Conservation (phyloP, 1,140 invertebrate species). For the Steinernema khuongi region DNA sequence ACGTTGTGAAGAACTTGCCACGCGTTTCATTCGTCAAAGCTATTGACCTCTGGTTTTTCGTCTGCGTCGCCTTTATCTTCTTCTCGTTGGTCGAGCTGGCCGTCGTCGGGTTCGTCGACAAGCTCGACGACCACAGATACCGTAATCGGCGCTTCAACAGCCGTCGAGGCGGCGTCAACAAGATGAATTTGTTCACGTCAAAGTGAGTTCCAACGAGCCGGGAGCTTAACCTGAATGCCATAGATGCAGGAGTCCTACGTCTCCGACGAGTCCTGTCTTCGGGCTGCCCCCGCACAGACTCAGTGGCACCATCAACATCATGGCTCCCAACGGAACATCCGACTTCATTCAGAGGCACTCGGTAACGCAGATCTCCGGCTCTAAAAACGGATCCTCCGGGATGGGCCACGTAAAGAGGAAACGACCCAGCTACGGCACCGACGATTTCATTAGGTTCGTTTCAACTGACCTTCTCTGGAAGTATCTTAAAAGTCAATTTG, state of each 20-base stretch:
- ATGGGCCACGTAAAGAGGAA: constrained; percentile 1
- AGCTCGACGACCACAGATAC: constrained; percentile 26
- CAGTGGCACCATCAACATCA: constrained; percentile 1
- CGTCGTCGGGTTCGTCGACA: constrained; percentile 59
- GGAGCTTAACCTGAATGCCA: constrained; percentile 2
- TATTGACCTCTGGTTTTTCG: constrained; percentile 61
- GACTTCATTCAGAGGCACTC: constrained; percentile 9
- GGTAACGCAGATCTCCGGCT: neutral
- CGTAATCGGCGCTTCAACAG: constrained; percentile 11
- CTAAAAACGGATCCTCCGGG: neutral
- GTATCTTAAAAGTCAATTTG: constrained; percentile 22
- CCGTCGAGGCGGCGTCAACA: neutral
- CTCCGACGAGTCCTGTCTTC: constrained; percentile 21
- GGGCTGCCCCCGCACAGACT: neutral
- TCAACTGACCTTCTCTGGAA: neutral
- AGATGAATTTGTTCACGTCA: constrained; percentile 26
- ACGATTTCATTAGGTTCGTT: neutral
- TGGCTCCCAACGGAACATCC: neutral
- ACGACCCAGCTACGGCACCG: neutral
- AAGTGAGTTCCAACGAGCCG: constrained; percentile 10
- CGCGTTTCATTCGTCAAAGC: constrained; percentile 54
- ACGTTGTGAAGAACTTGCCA: constrained; percentile 52
- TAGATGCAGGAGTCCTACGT: constrained; percentile 11
- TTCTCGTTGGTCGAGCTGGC: constrained; percentile 61
- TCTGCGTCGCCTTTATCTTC: constrained; percentile 61